A percentile compares a stretch with the other conserved stretches of the same genome.
Evolutionary conservation across 2,888 invertebrate genomes (phyloP).

Genomic region (Cybosia mesomella): DNA sequence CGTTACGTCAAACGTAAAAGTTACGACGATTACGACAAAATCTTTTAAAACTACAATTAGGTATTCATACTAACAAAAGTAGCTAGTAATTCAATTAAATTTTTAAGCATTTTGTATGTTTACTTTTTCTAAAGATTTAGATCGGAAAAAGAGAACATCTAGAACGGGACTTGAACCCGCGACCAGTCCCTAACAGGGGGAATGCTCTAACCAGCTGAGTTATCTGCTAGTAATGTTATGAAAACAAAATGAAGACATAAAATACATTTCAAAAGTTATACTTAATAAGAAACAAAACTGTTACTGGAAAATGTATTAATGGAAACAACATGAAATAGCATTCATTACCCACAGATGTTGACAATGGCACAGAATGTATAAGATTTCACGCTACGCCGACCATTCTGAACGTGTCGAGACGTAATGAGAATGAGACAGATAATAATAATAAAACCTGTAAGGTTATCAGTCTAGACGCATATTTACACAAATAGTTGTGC

Average conservation of each 20-base stretch:
- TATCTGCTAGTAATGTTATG: no score
- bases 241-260: background rate
- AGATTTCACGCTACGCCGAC: constrained; percentile 22
- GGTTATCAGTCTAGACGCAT: constrained; percentile 45
- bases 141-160: no score
- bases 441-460: constrained; percentile 41
- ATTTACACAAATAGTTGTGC: constrained; percentile 37
- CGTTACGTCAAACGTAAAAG: no score
- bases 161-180: no score
- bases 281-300: constrained; percentile 2
- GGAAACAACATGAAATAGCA: constrained; percentile 3
- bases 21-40: background rate
- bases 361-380: constrained; percentile 21
- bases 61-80: no score
- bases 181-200: no score
- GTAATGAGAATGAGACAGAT: constrained; percentile 45
- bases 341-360: constrained; percentile 23
- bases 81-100: no score
- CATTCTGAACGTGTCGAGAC: constrained; percentile 36
- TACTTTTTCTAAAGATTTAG: no score
- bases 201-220: no score
- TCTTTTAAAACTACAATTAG: background rate
- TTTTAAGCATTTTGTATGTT: no score
- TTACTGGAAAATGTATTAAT: constrained; percentile 16
- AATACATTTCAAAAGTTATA: background rate